Evolutionary conservation across 2,797 vertebrate species (phyloP).

Genomic region (Poecilia gillii): DNA sequence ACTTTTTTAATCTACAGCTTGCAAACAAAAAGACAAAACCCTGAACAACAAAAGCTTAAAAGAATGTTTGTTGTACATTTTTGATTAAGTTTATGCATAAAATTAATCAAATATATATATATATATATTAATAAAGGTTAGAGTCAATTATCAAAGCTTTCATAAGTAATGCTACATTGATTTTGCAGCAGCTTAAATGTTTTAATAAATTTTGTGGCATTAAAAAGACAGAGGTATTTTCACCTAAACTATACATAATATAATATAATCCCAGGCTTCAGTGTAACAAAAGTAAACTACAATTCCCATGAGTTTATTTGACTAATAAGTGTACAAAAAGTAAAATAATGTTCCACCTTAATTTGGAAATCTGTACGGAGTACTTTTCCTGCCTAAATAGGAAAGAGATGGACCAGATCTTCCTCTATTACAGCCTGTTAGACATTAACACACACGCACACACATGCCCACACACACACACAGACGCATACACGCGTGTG

Average conservation of each 20-base stretch:
- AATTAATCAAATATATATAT: no score
- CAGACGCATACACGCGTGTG: no score
- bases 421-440: slow-evolving; percentile 44
- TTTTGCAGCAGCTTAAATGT: neutral
- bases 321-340: neutral
- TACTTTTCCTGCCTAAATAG: slow-evolving; percentile 27
- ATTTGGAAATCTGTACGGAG: neutral
- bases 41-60: neutral
- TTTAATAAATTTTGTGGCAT: neutral
- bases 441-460: slow-evolving; percentile 48
- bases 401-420: slow-evolving; percentile 65
- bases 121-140: neutral
- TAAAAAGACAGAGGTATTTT: no score
- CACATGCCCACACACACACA: neutral
- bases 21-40: neutral
- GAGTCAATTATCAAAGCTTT: neutral
- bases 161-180: neutral
- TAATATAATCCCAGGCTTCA: neutral
- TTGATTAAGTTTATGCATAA: neutral
- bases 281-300: neutral
- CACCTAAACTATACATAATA: neutral
- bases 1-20: neutral
- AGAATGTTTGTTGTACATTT: neutral
- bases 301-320: neutral
- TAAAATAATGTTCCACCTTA: neutral